Evolutionary conservation across 2,797 vertebrate species (phyloP).

Genomic region (Buphagus erythrorhynchus): DNA sequence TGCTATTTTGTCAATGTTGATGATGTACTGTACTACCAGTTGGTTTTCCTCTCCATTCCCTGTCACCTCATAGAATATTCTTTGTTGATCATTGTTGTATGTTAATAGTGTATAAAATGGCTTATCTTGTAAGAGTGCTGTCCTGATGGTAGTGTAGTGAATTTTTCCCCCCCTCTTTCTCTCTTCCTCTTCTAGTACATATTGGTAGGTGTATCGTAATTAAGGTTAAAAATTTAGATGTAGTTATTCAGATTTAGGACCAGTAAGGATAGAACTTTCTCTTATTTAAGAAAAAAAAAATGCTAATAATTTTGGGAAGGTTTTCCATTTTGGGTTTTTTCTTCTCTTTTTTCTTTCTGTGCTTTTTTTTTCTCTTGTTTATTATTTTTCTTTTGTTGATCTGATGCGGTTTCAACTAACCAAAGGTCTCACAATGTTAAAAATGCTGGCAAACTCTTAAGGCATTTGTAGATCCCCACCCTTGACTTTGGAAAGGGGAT

Average conservation of each 20-base stretch:
- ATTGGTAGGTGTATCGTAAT: conserved; percentile 94
- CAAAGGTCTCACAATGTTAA: conserved; percentile 95
- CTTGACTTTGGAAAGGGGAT: conserved; percentile 90
- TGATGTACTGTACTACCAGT: conserved; percentile 91
- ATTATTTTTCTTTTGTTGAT: conserved; percentile 84
- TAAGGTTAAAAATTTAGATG: conserved; percentile 91
- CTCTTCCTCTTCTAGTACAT: conserved; percentile 88
- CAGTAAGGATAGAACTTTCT: conserved; percentile 98
- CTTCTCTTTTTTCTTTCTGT: conserved; percentile 71
- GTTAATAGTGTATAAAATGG: conserved; percentile 94
- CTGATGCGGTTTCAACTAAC: conserved; percentile 98
- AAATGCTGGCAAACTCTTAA: conserved; percentile 88
- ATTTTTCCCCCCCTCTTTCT: conserved; percentile 78
- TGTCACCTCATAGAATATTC: conserved; percentile 84
- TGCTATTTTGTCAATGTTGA: conserved; percentile 90
- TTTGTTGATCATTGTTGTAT: conserved; percentile 89
- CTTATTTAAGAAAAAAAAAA: conserved; percentile 86
- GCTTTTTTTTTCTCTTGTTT: background rate
- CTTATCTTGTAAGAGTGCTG: conserved; percentile 93
- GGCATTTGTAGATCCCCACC: conserved; percentile 90
- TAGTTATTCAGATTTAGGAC: conserved; percentile 97
- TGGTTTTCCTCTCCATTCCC: conserved; percentile 86
- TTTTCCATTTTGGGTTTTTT: conserved; percentile 76
- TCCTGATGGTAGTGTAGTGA: conserved; percentile 93
- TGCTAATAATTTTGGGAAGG: conserved; percentile 83